A percentile compares a stretch with the other conserved stretches of the same genome.
These are phyloP conservation scores for Geotrypetes seraphini DNA, from an alignment of 2,797 vertebrate genomes.

Conservation along the genomic window DNA sequence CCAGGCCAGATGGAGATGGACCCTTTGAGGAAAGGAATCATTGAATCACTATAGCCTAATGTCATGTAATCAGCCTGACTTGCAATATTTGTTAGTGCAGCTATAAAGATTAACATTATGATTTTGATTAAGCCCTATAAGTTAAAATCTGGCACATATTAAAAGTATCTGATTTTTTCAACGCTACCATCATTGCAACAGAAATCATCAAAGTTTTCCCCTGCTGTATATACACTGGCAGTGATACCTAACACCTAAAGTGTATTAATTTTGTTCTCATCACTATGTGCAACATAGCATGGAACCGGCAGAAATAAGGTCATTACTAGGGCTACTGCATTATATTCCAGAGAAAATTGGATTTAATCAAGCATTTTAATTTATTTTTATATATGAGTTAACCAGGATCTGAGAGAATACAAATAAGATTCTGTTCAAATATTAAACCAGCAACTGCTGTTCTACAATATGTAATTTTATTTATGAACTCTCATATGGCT, in stretches of 20 bases:
- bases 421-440: background rate
- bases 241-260: background rate
- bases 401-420: background rate
- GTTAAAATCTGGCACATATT: no score
- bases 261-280: background rate
- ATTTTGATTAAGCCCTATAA: background rate
- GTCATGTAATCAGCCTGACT: no score
- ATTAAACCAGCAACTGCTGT: background rate
- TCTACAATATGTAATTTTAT: background rate
- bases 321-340: background rate
- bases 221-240: background rate
- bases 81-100: background rate
- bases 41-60: no score
- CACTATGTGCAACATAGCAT: background rate
- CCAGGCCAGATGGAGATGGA: no score
- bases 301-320: background rate
- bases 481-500: no score
- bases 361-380: background rate
- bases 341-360: background rate
- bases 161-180: background rate
- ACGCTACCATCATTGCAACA: background rate
- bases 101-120: background rate
- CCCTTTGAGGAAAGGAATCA: no score
- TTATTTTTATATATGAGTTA: no score
- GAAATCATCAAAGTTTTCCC: no score